phyloP scores from a whole-genome alignment of 2,797 vertebrate species.

The Coreius guichenoti region DNA sequence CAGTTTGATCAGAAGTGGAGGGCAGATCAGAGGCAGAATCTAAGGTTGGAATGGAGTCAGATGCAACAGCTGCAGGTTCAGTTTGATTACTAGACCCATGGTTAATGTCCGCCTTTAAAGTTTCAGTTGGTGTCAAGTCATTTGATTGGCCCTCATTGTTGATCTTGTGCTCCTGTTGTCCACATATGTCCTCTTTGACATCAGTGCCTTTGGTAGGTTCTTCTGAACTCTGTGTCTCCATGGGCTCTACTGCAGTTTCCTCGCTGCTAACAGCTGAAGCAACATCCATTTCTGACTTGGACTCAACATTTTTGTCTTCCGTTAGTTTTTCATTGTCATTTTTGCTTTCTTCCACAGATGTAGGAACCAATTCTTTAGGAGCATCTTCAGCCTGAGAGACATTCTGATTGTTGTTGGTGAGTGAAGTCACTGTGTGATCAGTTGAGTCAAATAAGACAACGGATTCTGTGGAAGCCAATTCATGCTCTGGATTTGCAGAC shows the following conservation, averaged over 20 bases:
- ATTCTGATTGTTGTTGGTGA: neutral
- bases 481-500: neutral
- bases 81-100: slow-evolving; percentile 25
- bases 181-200: slow-evolving; percentile 7
- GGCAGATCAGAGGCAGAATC: slow-evolving; percentile 11
- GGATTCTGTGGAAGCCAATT: neutral
- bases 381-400: neutral
- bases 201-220: slow-evolving; percentile 27
- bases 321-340: neutral
- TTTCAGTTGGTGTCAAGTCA: neutral
- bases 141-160: slow-evolving; percentile 18
- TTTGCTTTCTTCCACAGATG: slow-evolving; percentile 7
- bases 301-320: neutral
- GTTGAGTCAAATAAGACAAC: neutral
- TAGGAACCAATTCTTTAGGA: neutral
- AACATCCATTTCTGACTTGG: neutral
- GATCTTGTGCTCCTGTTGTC: neutral
- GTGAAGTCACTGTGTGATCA: neutral
- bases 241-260: neutral
- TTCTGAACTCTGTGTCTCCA: slow-evolving; percentile 19
- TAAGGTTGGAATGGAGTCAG: neutral
- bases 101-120: neutral
- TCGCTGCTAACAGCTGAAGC: neutral
- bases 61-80: neutral
- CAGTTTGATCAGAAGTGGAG: slow-evolving; percentile 3